Evolutionary conservation across 2,113 vertebrate genomes (phyloP).

Genomic region (Equus quagga): DNA sequence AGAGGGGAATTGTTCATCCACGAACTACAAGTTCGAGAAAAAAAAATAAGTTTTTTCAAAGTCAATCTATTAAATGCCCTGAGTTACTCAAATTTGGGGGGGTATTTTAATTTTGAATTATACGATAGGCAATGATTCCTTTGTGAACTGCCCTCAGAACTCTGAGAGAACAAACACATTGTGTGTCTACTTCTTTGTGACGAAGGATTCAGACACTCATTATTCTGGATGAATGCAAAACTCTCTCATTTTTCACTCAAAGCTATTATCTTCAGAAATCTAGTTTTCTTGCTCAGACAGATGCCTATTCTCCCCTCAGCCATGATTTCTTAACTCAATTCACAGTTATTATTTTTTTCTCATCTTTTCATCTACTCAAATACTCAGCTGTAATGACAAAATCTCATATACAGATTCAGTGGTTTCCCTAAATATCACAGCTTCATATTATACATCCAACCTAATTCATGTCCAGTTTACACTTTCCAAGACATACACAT

Average conservation of each 20-base stretch:
- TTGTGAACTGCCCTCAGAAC: slow-evolving; percentile 1
- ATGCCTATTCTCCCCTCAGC: neutral
- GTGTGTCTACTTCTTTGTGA: neutral
- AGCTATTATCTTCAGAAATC: slow-evolving; percentile 52
- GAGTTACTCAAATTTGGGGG: neutral
- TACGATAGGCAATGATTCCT: neutral
- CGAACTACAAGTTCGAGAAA: neutral
- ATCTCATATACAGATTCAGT: neutral
- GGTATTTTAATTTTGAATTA: neutral
- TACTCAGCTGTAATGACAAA: neutral
- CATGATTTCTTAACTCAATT: slow-evolving; percentile 9
- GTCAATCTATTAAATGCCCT: neutral
- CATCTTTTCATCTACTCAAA: neutral
- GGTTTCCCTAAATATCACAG: neutral
- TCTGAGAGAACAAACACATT: slow-evolving; percentile 18
- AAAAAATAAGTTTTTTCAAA: neutral
- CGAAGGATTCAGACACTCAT: neutral
- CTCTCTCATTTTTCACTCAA: slow-evolving; percentile 55
- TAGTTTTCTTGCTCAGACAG: slow-evolving; percentile 40
- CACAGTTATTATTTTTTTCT: neutral
- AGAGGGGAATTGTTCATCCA: neutral
- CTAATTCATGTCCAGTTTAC: neutral
- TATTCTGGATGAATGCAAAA: slow-evolving; percentile 37
- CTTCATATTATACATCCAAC: neutral
- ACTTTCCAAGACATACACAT: neutral